phyloP scores from a whole-genome alignment of 2,113 vertebrate genomes.

The Perca schrenkii region DNA sequence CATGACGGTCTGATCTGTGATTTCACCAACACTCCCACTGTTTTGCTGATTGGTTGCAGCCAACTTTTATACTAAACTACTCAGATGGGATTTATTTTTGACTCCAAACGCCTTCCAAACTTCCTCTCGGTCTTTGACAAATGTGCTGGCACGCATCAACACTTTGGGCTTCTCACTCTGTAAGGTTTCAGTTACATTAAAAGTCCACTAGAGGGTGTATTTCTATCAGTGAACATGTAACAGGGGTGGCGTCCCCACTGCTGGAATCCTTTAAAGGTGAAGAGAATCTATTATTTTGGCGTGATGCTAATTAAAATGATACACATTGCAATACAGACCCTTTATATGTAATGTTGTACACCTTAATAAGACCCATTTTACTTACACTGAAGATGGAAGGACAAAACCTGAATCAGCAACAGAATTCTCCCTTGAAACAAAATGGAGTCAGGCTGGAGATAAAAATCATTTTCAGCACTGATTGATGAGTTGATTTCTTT shows the following conservation, averaged over 20 bases:
- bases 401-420: background rate
- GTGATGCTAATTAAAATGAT: background rate
- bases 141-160: background rate
- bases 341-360: background rate
- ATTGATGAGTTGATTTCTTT: background rate
- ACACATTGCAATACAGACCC: background rate
- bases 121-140: constrained; percentile 8
- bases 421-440: background rate
- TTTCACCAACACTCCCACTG: background rate
- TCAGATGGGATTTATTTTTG: constrained; percentile 7
- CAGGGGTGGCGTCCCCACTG: background rate
- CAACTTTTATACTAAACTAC: rapidly evolving
- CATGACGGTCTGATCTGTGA: background rate
- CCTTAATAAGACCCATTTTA: background rate
- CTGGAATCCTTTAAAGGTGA: background rate
- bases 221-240: constrained; percentile 26
- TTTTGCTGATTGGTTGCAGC: background rate
- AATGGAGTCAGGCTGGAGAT: background rate
- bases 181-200: constrained; percentile 20
- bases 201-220: constrained; percentile 64
- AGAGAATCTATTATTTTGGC: background rate
- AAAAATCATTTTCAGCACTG: background rate
- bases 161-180: background rate
- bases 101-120: background rate
- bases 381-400: background rate